Conservation (phyloP, 2,797 vertebrate genomes). For the Gallirallus australis region DNA sequence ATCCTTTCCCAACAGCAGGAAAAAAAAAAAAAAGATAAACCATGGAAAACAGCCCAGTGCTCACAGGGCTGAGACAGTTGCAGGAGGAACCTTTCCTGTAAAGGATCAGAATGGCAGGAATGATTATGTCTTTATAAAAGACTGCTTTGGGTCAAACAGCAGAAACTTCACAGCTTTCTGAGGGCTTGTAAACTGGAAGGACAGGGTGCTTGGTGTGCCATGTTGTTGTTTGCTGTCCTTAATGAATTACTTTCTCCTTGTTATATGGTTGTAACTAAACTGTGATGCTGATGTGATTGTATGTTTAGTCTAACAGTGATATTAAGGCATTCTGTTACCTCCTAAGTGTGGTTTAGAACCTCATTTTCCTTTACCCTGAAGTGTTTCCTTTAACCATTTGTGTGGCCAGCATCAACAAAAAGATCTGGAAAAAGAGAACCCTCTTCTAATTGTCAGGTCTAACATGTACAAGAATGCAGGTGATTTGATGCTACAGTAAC, state of each 20-base stretch:
- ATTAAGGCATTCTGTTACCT: background rate
- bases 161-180: background rate
- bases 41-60: background rate
- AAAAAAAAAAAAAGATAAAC: background rate
- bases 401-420: background rate
- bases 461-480: rapidly evolving
- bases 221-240: background rate
- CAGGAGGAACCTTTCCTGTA: background rate
- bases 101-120: background rate
- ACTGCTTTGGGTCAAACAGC: background rate
- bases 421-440: background rate
- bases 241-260: background rate
- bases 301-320: background rate
- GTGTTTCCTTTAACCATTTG: background rate
- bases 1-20: background rate
- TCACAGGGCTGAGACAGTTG: background rate
- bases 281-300: background rate
- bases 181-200: background rate
- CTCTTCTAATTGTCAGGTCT: background rate
- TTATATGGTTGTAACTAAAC: background rate
- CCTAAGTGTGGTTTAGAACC: background rate
- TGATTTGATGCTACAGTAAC: background rate
- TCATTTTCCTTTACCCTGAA: background rate
- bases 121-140: background rate
- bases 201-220: background rate